These are phyloP conservation scores for Caerostris darwini DNA, from an alignment of 1,140 invertebrate species.

Conservation along the genomic window DNA sequence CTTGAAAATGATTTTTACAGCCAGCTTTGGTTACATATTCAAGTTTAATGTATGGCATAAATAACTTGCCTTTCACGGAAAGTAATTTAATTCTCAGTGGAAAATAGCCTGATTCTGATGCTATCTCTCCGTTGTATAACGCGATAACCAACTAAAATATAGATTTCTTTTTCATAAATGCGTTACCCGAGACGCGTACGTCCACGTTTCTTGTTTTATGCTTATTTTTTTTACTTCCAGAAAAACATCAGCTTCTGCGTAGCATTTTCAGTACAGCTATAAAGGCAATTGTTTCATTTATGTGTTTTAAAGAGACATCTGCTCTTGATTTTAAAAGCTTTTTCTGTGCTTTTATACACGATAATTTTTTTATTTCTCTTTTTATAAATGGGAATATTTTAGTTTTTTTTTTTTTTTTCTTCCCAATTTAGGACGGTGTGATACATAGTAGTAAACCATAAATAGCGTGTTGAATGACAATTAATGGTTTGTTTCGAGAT, in stretches of 20 bases:
- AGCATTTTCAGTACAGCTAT: slow-evolving; percentile 18
- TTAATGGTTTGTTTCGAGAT: background rate
- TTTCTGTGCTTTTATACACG: background rate
- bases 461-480: background rate
- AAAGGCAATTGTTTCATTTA: background rate
- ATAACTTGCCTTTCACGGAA: slow-evolving; percentile 56
- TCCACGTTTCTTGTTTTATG: background rate
- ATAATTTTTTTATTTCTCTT: background rate
- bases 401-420: background rate
- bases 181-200: background rate
- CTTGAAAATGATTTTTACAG: slow-evolving; percentile 49
- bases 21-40: slow-evolving; percentile 16
- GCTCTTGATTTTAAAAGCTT: slow-evolving; percentile 15
- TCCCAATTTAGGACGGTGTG: background rate
- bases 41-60: slow-evolving; percentile 61
- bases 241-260: background rate
- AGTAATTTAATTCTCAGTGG: slow-evolving; percentile 69
- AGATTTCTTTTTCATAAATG: slow-evolving; percentile 35
- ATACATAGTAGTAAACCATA: background rate
- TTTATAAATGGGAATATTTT: background rate
- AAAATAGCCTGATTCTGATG: slow-evolving; percentile 45
- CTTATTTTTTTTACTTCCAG: no score
- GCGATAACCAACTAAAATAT: slow-evolving; percentile 46
- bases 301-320: slow-evolving; percentile 29
- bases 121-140: slow-evolving; percentile 24